Conservation (phyloP, 2,888 invertebrate genomes). For the Tachina fera region DNA sequence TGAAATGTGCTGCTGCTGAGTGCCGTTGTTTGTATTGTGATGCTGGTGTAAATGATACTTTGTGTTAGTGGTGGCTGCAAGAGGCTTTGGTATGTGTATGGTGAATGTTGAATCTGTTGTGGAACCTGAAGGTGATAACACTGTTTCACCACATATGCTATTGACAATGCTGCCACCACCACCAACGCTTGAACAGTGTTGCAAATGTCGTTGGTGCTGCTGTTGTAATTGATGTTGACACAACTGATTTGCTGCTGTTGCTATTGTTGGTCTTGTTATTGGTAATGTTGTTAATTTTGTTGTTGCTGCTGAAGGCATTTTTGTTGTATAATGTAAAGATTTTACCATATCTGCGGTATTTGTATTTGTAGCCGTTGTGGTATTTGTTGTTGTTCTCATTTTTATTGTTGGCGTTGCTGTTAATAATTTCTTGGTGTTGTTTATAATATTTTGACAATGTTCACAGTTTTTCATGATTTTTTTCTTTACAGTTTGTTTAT, state of each 20-base stretch:
- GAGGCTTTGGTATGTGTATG: constrained; percentile 46
- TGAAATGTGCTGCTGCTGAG: constrained; percentile 43
- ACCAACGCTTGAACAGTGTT: constrained; percentile 81
- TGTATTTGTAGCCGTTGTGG: constrained; percentile 25
- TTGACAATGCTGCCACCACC: constrained; percentile 77
- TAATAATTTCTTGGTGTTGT: constrained; percentile 37
- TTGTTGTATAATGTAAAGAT: constrained; percentile 39
- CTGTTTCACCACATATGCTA: constrained; percentile 80
- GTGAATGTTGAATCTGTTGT: constrained; percentile 78
- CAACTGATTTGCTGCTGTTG: constrained; percentile 66
- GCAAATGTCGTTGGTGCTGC: constrained; percentile 74
- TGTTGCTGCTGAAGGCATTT: constrained; percentile 18
- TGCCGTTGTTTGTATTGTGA: constrained; percentile 52
- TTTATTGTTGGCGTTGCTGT: constrained; percentile 35
- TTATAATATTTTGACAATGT: constrained; percentile 63
- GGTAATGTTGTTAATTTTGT: constrained; percentile 41
- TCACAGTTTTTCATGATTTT: constrained; percentile 69
- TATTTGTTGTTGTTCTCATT: constrained; percentile 38
- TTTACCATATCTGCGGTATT: constrained; percentile 52
- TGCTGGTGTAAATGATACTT: constrained; percentile 48
- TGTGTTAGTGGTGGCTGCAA: constrained; percentile 49
- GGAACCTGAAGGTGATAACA: constrained; percentile 77
- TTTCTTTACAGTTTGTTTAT: constrained; percentile 20
- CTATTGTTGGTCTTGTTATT: constrained; percentile 41
- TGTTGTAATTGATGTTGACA: constrained; percentile 72